These are phyloP conservation scores for Apostichopus parvimensis DNA, from an alignment of 35 echinoderm and acorn worm genomes.

Conservation along the genomic window DNA sequence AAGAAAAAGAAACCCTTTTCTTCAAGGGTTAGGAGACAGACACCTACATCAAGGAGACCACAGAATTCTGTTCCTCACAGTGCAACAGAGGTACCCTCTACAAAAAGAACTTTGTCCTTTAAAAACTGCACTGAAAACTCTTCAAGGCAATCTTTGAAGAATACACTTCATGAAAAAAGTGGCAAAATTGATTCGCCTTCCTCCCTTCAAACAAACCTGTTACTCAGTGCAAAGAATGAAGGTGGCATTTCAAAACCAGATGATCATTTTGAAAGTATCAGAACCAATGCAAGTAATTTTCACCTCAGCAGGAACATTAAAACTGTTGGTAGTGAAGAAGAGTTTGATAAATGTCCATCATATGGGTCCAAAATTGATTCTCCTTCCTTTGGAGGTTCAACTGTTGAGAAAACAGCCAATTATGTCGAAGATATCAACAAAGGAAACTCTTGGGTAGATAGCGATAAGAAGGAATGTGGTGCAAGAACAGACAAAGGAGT, in stretches of 20 bases:
- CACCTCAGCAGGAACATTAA: no score
- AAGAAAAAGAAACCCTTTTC: constrained; percentile 11
- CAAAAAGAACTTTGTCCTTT: constrained; percentile 9
- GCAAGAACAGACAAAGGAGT: not conserved
- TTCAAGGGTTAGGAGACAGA: not conserved
- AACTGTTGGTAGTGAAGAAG: no score
- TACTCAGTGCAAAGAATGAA: no score
- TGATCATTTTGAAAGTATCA: no score
- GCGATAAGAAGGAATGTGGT: not conserved
- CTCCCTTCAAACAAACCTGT: no score
- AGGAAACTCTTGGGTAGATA: not conserved
- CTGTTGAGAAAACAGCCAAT: not conserved
- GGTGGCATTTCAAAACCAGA: no score
- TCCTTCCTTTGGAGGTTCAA: not conserved
- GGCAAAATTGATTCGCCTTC: no score
- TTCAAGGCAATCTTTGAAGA: not conserved
- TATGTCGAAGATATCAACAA: not conserved
- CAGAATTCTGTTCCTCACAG: not conserved
- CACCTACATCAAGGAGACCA: not conserved
- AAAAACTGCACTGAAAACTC: not conserved
- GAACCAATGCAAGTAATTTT: no score
- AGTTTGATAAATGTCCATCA: no score
- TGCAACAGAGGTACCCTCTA: not conserved
- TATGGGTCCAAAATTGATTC: no score
- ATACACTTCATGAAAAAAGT: no score